A percentile compares a stretch with the other conserved stretches of the same genome.
phyloP scores from a whole-genome alignment of 2,797 vertebrate genomes.

The Allenopithecus nigroviridis region DNA sequence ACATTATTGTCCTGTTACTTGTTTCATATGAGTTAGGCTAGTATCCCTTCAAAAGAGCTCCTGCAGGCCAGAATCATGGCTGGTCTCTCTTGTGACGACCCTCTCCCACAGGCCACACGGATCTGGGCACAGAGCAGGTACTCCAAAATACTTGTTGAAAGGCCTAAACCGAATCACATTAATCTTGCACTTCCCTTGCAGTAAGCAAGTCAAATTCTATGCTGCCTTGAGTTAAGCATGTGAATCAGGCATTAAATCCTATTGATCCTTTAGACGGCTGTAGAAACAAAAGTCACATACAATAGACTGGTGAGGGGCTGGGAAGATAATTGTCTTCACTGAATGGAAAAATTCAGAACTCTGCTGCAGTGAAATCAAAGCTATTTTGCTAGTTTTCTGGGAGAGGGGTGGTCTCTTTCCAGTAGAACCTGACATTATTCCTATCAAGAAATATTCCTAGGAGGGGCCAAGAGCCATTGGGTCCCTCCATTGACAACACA shows the following conservation, averaged over 20 bases:
- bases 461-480: not conserved
- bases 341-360: not conserved
- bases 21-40: not conserved
- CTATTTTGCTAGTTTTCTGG: constrained; percentile 12
- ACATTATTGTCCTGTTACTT: not conserved
- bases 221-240: not conserved
- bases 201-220: constrained; percentile 35
- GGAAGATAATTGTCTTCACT: not conserved
- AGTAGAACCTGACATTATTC: not conserved
- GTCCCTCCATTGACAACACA: not conserved
- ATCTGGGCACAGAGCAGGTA: not conserved
- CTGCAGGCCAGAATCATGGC: not conserved
- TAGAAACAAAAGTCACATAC: not conserved
- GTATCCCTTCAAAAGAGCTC: not conserved
- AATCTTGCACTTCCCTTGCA: not conserved
- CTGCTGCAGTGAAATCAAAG: not conserved
- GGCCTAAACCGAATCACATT: not conserved
- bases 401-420: not conserved
- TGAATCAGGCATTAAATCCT: not conserved
- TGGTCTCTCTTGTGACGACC: not conserved
- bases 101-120: not conserved
- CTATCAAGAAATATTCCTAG: not conserved
- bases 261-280: not conserved
- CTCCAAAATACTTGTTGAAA: not conserved
- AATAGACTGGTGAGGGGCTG: not conserved